These are phyloP conservation scores for Ashinkailepas kermadecensis DNA, from an alignment of 2,888 invertebrate species.

Conservation along the genomic window DNA sequence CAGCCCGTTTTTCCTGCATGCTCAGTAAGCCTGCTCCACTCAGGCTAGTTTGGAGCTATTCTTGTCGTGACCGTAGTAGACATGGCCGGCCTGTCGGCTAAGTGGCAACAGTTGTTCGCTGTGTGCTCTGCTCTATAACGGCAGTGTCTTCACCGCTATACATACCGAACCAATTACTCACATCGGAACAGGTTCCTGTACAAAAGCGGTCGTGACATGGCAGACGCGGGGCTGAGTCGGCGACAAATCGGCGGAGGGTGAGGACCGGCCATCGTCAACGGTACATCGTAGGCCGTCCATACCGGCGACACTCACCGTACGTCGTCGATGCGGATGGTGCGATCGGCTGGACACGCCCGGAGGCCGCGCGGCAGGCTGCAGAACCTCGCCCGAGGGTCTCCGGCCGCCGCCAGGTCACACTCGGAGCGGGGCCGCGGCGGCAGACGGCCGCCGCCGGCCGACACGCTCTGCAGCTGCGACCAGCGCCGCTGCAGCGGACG, in stretches of 20 bases:
- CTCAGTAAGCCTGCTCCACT: too few relatives aligned
- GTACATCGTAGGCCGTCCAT: too few relatives aligned
- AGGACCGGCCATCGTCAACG: not conserved
- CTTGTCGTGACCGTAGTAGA: too few relatives aligned
- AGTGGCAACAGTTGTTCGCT: too few relatives aligned
- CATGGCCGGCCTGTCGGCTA: too few relatives aligned
- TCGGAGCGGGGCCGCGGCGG: slow-evolving; percentile 4
- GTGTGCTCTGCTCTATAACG: too few relatives aligned
- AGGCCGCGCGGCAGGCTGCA: slow-evolving; percentile 12
- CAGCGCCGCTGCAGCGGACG: slow-evolving; percentile 3
- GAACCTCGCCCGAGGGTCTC: not conserved
- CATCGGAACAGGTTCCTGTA: not conserved
- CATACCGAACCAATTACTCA: too few relatives aligned
- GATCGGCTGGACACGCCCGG: not conserved
- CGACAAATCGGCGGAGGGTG: not conserved
- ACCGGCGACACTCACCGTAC: not conserved
- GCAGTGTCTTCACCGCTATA: too few relatives aligned
- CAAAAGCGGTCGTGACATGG: not conserved
- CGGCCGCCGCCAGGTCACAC: not conserved
- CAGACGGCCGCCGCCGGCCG: not conserved
- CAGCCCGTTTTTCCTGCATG: too few relatives aligned
- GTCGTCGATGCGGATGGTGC: not conserved
- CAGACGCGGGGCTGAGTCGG: not conserved
- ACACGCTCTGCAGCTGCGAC: not conserved
- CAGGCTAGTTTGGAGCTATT: too few relatives aligned